These are phyloP conservation scores for Sorex fumeus DNA, from an alignment of 2,113 vertebrate genomes.

Conservation along the genomic window DNA sequence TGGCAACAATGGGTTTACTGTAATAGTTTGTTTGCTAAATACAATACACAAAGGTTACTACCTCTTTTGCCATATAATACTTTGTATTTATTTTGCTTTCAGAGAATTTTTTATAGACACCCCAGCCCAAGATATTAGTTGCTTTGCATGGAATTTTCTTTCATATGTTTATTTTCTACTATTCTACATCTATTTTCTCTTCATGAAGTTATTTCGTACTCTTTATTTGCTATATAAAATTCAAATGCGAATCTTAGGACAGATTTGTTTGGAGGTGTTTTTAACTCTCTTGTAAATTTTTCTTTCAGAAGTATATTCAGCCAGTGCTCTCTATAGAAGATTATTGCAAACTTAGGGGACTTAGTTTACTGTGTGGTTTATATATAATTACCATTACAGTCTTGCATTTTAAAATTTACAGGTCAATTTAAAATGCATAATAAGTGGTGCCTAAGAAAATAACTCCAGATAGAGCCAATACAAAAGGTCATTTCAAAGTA, in stretches of 20 bases:
- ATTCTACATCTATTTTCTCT: constrained; percentile 15
- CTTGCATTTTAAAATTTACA: constrained; percentile 68
- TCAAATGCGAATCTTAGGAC: constrained; percentile 61
- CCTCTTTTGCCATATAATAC: background rate
- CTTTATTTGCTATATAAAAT: constrained; percentile 65
- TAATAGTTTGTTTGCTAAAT: constrained; percentile 41
- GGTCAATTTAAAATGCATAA: constrained; percentile 25
- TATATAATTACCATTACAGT: constrained; percentile 15
- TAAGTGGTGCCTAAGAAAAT: constrained; percentile 60
- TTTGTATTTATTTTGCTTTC: constrained; percentile 20
- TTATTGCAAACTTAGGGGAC: background rate
- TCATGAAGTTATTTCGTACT: constrained; percentile 63
- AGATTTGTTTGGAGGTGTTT: constrained; percentile 6
- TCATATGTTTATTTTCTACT: constrained; percentile 33
- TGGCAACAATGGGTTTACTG: constrained; percentile 51
- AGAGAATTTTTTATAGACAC: constrained; percentile 15
- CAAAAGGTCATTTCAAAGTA: constrained; percentile 64
- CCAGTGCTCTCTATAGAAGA: background rate
- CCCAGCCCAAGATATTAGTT: background rate
- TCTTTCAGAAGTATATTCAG: constrained; percentile 36
- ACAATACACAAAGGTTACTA: constrained; percentile 57
- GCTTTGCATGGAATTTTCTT: background rate
- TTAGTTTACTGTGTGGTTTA: constrained; percentile 61
- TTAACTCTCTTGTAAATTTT: constrained; percentile 11
- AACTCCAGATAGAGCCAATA: constrained; percentile 48